Conservation (phyloP, 2,797 vertebrate genomes). For the Molossus molossus region DNA sequence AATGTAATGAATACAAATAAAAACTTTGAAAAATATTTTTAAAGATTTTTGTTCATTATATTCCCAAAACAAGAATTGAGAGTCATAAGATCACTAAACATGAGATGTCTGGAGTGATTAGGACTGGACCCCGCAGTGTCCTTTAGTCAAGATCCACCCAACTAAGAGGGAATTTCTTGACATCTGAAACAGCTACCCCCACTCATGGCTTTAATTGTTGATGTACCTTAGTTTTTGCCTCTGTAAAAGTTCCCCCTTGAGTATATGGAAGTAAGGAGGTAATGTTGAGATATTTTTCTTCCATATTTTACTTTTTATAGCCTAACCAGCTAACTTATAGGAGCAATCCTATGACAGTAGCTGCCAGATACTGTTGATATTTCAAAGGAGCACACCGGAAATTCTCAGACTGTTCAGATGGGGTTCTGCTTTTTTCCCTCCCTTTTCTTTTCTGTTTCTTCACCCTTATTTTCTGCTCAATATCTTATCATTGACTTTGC, state of each 20-base stretch:
- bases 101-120: not conserved
- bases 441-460: not conserved
- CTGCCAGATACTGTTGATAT: not conserved
- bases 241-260: not conserved
- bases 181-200: not conserved
- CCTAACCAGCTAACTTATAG: not conserved
- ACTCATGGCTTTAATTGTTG: not conserved
- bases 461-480: not conserved
- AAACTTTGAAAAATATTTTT: not conserved
- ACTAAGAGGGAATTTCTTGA: not conserved
- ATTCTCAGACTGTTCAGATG: not conserved
- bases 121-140: not conserved
- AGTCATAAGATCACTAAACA: not conserved
- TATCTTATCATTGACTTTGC: not conserved
- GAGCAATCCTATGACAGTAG: not conserved
- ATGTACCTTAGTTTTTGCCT: not conserved
- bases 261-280: not conserved
- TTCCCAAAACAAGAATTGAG: not conserved
- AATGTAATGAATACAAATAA: not conserved
- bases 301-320: not conserved
- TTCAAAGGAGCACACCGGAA: not conserved
- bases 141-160: not conserved
- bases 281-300: not conserved
- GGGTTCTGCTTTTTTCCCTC: not conserved
- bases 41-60: not conserved